These are phyloP conservation scores for Acanthurus lineatus DNA, from an alignment of 2,797 vertebrate genomes.

Conservation along the genomic window DNA sequence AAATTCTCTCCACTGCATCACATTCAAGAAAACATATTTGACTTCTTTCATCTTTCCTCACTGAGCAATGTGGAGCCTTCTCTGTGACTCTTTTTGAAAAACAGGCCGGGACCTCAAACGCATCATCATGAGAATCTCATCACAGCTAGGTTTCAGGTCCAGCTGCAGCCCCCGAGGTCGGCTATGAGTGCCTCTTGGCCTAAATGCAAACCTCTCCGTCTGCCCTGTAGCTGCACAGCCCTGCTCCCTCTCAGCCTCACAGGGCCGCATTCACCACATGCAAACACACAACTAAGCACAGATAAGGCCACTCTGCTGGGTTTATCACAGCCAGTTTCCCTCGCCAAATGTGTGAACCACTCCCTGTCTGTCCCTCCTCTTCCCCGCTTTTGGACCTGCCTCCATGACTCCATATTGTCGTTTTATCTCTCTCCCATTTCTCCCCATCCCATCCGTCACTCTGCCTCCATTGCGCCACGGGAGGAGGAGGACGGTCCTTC, in stretches of 20 bases:
- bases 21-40: constrained; percentile 6
- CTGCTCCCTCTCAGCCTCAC: constrained; percentile 67
- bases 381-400: constrained; percentile 58
- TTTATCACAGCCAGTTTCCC: constrained; percentile 62
- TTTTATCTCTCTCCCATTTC: constrained; percentile 76
- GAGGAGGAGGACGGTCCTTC: constrained; percentile 70
- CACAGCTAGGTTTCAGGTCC: constrained; percentile 27
- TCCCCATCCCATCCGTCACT: constrained; percentile 69
- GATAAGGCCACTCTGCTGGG: constrained; percentile 64
- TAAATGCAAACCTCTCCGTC: constrained; percentile 64
- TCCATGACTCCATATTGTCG: constrained; percentile 62
- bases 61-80: constrained; percentile 75
- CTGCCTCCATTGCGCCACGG: constrained; percentile 61
- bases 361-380: constrained; percentile 53
- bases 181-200: constrained; percentile 70
- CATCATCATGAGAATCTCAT: constrained; percentile 70
- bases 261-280: constrained; percentile 64
- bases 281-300: constrained; percentile 58
- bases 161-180: constrained; percentile 23
- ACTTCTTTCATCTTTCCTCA: constrained; percentile 44
- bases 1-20: constrained; percentile 1
- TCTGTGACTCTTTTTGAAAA: constrained; percentile 79
- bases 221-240: constrained; percentile 71
- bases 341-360: constrained; percentile 66
- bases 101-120: constrained; percentile 78